A percentile compares a stretch with the other conserved stretches of the same genome.
Evolutionary conservation across 2,797 vertebrate species (phyloP).

Genomic region (Crypturellus tataupa): DNA sequence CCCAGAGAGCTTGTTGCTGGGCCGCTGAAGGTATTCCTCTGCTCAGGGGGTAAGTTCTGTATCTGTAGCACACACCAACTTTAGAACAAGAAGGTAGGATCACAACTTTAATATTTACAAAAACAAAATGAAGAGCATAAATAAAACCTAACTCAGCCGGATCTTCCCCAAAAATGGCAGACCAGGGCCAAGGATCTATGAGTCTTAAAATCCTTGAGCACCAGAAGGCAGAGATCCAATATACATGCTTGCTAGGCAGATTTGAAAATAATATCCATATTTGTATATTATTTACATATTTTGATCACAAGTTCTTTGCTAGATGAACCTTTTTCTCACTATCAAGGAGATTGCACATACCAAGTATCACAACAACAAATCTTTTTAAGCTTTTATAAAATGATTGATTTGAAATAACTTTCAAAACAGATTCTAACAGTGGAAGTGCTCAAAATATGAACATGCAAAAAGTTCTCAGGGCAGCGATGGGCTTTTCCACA

Average conservation of each 20-base stretch:
- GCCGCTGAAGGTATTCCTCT: neutral
- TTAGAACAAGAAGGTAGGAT: neutral
- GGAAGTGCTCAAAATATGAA: neutral
- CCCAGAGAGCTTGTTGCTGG: neutral
- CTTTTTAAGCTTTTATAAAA: neutral
- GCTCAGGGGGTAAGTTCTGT: neutral
- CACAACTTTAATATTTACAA: neutral
- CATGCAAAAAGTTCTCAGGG: neutral
- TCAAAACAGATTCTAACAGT: neutral
- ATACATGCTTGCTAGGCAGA: neutral
- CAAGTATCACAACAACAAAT: neutral
- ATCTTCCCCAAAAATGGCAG: too few species aligned
- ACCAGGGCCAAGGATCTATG: neutral
- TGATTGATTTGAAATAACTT: neutral
- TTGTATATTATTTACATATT: neutral
- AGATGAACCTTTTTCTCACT: neutral
- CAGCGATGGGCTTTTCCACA: neutral
- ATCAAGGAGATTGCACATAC: neutral
- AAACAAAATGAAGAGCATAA: neutral
- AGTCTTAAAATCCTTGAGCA: neutral
- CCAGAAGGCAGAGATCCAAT: neutral
- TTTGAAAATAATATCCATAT: neutral
- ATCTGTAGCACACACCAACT: neutral
- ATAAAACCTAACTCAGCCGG: neutral
- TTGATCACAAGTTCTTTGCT: too few species aligned